Conservation (phyloP, 2,797 vertebrate species). For the Masticophis lateralis region DNA sequence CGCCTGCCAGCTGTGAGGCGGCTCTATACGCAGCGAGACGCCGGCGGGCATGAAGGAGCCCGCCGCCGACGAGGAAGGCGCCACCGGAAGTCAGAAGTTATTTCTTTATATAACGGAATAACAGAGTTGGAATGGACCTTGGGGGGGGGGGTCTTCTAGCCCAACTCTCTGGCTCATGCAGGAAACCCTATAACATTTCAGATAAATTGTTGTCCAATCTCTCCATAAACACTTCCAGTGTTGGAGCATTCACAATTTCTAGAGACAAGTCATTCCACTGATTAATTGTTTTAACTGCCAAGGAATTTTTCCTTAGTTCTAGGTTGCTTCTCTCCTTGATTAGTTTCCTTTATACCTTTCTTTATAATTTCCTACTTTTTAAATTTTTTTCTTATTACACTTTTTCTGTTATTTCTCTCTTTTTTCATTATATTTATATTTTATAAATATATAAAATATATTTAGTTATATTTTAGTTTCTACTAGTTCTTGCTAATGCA, state of each 20-base stretch:
- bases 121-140: neutral
- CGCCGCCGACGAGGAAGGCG: no score
- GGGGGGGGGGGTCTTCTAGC: no score
- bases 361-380: neutral
- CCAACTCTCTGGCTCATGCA: no score
- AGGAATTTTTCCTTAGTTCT: neutral
- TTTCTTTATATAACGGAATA: neutral
- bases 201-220: neutral
- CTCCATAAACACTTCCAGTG: no score
- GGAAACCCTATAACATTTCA: neutral
- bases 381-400: neutral
- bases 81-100: no score
- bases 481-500: neutral
- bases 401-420: neutral
- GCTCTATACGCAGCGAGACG: no score
- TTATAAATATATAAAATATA: no score
- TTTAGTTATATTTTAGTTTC: neutral
- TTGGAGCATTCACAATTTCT: no score
- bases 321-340: neutral
- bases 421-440: neutral
- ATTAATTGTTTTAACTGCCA: neutral
- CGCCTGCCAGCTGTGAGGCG: no score
- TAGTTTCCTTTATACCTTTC: neutral
- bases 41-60: no score
- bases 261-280: neutral